A percentile compares a stretch with the other conserved stretches of the same genome.
Conservation (phyloP, 2,888 invertebrate genomes). For the Synergus laeviventris region DNA sequence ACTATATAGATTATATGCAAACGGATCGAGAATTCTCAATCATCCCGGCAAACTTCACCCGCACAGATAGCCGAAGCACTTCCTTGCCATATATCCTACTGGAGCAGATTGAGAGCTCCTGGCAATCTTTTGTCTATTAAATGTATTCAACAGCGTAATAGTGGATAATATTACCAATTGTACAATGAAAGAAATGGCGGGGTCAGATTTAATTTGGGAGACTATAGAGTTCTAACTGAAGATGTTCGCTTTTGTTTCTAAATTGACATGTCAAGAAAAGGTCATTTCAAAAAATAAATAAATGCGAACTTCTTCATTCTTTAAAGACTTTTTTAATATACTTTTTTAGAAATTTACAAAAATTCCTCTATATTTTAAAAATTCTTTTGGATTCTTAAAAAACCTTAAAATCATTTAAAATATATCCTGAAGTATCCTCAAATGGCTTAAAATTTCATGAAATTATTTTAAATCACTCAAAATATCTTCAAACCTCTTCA, state of each 20-base stretch:
- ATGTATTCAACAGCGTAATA: slow-evolving; percentile 71
- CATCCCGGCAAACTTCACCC: slow-evolving; percentile 49
- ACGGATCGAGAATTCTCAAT: slow-evolving; percentile 60
- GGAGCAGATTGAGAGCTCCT: slow-evolving; percentile 66
- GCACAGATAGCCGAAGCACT: slow-evolving; percentile 48
- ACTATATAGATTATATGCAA: slow-evolving; percentile 65
- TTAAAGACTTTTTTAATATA: no score
- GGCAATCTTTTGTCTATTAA: slow-evolving; percentile 72
- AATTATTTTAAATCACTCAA: not conserved
- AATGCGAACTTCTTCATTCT: no score
- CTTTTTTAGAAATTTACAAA: no score
- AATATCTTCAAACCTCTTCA: no score
- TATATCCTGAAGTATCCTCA: no score
- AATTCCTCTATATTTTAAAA: no score
- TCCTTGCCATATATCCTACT: slow-evolving; percentile 40
- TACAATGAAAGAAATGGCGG: slow-evolving; percentile 70
- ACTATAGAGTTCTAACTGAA: slow-evolving; percentile 1
- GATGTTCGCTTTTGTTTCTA: not conserved
- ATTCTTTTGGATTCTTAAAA: no score
- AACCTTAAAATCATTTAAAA: no score
- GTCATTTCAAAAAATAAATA: no score
- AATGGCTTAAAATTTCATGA: no score
- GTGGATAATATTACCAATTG: slow-evolving; percentile 72
- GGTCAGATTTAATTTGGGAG: slow-evolving; percentile 61
- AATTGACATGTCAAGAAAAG: not conserved